Evolutionary conservation across 2,113 vertebrate genomes (phyloP).

Genomic region (Ardeotis arabs): DNA sequence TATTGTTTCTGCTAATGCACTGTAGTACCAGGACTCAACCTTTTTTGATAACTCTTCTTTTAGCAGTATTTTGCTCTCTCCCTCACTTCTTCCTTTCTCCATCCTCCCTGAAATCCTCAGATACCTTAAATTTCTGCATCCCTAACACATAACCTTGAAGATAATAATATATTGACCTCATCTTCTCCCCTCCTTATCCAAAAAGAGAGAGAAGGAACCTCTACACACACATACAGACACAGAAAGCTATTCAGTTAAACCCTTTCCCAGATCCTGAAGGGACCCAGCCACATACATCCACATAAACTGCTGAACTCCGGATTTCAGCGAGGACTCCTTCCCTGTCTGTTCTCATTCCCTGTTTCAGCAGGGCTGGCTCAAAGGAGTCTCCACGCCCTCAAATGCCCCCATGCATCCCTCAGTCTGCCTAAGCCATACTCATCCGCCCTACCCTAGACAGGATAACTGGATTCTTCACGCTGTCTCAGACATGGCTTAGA

Average conservation of each 20-base stretch:
- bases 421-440: background rate
- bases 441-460: too few relatives aligned
- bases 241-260: background rate
- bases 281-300: background rate
- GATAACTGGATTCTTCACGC: background rate
- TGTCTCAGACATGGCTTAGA: background rate
- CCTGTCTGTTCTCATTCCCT: rapidly evolving
- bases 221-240: rapidly evolving
- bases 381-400: rapidly evolving
- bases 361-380: background rate
- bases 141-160: background rate
- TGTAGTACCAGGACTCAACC: background rate
- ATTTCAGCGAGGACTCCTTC: background rate
- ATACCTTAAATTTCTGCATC: background rate
- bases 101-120: background rate
- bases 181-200: background rate
- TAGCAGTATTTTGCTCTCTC: background rate
- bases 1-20: background rate
- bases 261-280: background rate
- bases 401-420: background rate
- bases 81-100: background rate
- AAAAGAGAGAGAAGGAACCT: background rate
- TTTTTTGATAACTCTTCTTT: background rate
- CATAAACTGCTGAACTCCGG: background rate
- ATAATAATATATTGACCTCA: background rate